Conservation (phyloP, 2,888 invertebrate species). For the Meghimatium bilineatum region DNA sequence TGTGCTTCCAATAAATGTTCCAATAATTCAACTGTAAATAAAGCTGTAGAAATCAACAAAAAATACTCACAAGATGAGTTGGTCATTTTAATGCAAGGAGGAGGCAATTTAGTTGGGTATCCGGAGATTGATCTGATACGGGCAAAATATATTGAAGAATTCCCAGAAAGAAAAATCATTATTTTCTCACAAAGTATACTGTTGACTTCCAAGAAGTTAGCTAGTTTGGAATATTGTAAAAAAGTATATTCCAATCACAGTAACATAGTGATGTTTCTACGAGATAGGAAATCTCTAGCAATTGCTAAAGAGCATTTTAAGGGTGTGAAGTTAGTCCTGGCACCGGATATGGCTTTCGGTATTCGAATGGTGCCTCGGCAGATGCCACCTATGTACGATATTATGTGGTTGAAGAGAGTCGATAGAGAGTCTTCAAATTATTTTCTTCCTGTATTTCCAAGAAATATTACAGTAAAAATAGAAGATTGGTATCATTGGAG, state of each 20-base stretch:
- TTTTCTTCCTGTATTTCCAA: slow-evolving; percentile 29
- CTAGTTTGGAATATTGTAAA: background rate
- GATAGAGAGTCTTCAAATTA: slow-evolving; percentile 51
- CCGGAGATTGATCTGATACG: slow-evolving; percentile 7
- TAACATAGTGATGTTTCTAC: slow-evolving; percentile 46
- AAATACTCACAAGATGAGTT: slow-evolving; percentile 38
- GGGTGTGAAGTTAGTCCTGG: slow-evolving; percentile 28
- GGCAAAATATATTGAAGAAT: slow-evolving; percentile 25
- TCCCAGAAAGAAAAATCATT: slow-evolving; percentile 38
- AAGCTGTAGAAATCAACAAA: slow-evolving; percentile 26
- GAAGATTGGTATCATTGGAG: slow-evolving; percentile 50
- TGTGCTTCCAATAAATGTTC: slow-evolving; percentile 27
- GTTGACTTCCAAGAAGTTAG: background rate
- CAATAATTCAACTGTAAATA: background rate
- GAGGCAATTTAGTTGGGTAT: slow-evolving; percentile 55
- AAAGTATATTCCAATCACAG: slow-evolving; percentile 22
- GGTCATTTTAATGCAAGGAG: slow-evolving; percentile 57
- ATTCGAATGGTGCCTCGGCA: slow-evolving; percentile 38
- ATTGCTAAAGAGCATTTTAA: slow-evolving; percentile 35
- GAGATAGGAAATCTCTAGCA: slow-evolving; percentile 49
- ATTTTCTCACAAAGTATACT: slow-evolving; percentile 51
- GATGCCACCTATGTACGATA: too few species aligned
- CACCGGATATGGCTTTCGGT: slow-evolving; percentile 2
- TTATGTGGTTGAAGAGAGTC: too few species aligned
- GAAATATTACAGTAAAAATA: slow-evolving; percentile 33